A percentile compares a stretch with the other conserved stretches of the same genome.
Conservation (phyloP, 30 jellyfish, hydroid and myxozoan genomes). For the Mastigias papua region DNA sequence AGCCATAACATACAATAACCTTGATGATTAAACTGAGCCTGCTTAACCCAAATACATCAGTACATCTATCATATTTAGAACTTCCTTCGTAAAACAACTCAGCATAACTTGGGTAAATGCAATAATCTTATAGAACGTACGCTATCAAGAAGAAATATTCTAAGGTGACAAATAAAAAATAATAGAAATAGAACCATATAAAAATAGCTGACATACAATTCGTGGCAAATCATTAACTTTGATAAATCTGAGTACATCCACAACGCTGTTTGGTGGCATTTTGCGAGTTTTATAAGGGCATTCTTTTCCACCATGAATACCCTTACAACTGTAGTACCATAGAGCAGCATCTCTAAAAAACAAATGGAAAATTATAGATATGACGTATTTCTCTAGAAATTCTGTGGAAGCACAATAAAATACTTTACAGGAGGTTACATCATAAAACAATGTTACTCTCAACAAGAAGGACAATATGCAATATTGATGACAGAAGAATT, state of each 20-base stretch:
- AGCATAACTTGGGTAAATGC: too few species aligned
- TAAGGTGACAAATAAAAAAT: background rate
- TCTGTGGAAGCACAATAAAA: background rate
- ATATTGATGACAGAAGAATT: too few species aligned
- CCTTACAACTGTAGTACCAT: constrained; percentile 67
- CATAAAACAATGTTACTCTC: too few species aligned
- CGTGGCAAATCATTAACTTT: constrained; percentile 38
- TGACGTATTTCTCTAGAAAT: too few species aligned
- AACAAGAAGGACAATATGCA: too few species aligned
- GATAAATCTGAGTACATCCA: constrained; percentile 54
- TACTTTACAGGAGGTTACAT: too few species aligned
- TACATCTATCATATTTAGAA: too few species aligned
- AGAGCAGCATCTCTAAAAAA: constrained; percentile 44
- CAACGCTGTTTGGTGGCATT: constrained; percentile 46
- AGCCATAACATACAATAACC: too few species aligned
- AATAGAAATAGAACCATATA: background rate
- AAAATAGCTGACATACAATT: constrained; percentile 48
- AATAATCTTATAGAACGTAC: too few species aligned
- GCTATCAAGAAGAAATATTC: background rate
- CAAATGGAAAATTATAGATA: background rate
- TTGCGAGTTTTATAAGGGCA: constrained; percentile 27
- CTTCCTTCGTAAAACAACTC: too few species aligned
- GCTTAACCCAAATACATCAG: too few species aligned
- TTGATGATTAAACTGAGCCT: too few species aligned
- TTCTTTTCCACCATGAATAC: constrained; percentile 10